A percentile compares a stretch with the other conserved stretches of the same genome.
These are phyloP conservation scores for Erpobdella octoculata DNA, from an alignment of 2,888 invertebrate genomes.

Conservation along the genomic window DNA sequence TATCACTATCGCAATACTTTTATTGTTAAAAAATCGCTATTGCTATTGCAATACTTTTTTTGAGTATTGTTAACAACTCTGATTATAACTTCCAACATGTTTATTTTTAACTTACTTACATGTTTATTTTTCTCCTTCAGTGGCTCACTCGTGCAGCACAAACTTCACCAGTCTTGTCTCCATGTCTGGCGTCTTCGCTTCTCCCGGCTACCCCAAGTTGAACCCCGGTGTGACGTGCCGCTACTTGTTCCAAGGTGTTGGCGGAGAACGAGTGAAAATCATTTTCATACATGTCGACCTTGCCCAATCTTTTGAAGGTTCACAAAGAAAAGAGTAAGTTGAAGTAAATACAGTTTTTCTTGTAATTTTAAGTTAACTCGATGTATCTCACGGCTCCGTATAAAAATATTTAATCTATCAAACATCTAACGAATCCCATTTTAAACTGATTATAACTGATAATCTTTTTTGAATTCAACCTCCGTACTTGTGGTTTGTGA, in stretches of 20 bases:
- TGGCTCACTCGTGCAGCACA: too few species aligned
- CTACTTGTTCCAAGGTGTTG: conserved; percentile 69
- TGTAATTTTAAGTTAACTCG: background rate
- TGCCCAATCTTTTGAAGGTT: background rate
- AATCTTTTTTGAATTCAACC: too few species aligned
- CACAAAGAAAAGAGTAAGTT: background rate
- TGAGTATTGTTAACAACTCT: too few species aligned
- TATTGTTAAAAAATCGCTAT: too few species aligned
- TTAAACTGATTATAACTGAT: too few species aligned
- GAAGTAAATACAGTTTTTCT: background rate
- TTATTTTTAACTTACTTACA: too few species aligned
- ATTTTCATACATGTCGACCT: conserved; percentile 57
- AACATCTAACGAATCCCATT: too few species aligned
- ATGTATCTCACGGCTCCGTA: background rate
- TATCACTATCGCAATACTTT: too few species aligned
- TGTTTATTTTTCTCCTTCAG: too few species aligned
- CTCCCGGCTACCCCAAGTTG: conserved; percentile 69
- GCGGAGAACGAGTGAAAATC: conserved; percentile 72
- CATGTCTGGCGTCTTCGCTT: conserved; percentile 64
- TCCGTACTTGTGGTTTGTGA: too few species aligned
- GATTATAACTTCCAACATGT: too few species aligned
- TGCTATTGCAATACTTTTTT: too few species aligned
- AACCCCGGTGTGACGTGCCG: conserved; percentile 71
- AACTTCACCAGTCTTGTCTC: conserved; percentile 38
- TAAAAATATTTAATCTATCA: background rate